These are phyloP conservation scores for Achatina immaculata DNA, from an alignment of 1,140 invertebrate species.

Conservation along the genomic window DNA sequence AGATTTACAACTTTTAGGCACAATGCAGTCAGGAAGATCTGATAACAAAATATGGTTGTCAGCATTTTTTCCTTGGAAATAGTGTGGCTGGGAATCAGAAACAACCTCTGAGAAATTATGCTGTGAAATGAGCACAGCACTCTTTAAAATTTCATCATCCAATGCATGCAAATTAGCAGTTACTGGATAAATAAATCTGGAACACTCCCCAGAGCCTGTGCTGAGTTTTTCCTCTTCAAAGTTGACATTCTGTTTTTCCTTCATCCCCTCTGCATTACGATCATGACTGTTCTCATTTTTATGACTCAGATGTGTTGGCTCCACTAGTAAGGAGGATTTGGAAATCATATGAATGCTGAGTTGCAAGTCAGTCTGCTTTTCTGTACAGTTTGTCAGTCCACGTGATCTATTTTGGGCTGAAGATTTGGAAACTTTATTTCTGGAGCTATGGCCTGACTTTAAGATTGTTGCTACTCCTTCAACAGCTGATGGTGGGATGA, in stretches of 20 bases:
- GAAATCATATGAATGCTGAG: neutral
- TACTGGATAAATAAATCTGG: neutral
- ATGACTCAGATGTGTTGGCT: too few relatives aligned
- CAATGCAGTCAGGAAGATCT: neutral
- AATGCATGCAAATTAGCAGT: too few relatives aligned
- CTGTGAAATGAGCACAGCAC: too few relatives aligned
- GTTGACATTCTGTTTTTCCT: neutral
- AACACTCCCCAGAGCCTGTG: neutral
- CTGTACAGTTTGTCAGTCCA: neutral
- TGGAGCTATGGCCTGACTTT: neutral
- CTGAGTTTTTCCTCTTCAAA: neutral
- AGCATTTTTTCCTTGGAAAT: neutral
- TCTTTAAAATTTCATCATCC: too few relatives aligned
- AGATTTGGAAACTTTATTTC: neutral
- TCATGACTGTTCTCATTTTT: too few relatives aligned
- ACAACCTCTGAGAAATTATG: neutral
- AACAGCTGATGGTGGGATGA: conserved; percentile 45
- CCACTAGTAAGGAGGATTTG: neutral
- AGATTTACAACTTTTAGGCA: neutral
- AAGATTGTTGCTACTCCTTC: neutral
- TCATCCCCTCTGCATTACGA: too few relatives aligned
- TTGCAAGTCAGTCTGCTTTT: neutral
- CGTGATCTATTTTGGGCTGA: neutral
- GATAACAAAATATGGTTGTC: neutral
- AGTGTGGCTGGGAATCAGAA: neutral